These are phyloP conservation scores for Xylota segnis DNA, from an alignment of 2,888 invertebrate genomes.

Conservation along the genomic window DNA sequence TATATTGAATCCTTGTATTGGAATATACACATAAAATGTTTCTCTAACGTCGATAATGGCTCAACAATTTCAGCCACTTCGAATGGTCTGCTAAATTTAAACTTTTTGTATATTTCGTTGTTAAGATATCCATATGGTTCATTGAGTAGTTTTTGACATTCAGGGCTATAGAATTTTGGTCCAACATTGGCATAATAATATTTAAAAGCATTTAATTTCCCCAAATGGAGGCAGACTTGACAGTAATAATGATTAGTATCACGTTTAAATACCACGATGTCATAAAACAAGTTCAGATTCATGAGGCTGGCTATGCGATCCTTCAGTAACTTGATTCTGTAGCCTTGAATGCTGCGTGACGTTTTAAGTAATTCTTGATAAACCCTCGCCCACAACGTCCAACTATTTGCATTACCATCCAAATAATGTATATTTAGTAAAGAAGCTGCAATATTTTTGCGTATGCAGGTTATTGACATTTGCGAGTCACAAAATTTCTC, in stretches of 20 bases:
- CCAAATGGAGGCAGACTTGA: constrained; percentile 85
- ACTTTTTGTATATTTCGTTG: constrained; percentile 77
- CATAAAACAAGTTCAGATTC: constrained; percentile 86
- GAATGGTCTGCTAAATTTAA: constrained; percentile 81
- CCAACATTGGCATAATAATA: constrained; percentile 68
- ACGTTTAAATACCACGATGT: constrained; percentile 85
- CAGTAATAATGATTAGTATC: constrained; percentile 86
- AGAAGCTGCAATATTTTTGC: constrained; percentile 24
- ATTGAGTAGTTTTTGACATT: constrained; percentile 67
- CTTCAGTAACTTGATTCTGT: constrained; percentile 85
- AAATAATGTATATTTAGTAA: constrained; percentile 85
- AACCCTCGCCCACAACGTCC: constrained; percentile 86
- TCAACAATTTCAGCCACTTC: constrained; percentile 84
- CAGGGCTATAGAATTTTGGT: constrained; percentile 54
- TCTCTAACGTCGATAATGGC: constrained; percentile 54
- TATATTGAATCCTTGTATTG: constrained; percentile 86
- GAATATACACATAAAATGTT: constrained; percentile 85
- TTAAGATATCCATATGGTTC: constrained; percentile 70
- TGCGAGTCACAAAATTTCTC: constrained; percentile 37
- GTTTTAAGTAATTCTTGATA: constrained; percentile 83
- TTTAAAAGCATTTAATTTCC: constrained; percentile 62
- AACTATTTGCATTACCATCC: constrained; percentile 85
- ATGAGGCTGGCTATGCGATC: constrained; percentile 85
- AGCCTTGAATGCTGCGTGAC: constrained; percentile 85
- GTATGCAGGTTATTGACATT: constrained; percentile 50